A percentile compares a stretch with the other conserved stretches of the same genome.
Conservation (phyloP, 2,113 vertebrate genomes). For the Ailuropoda melanoleuca region DNA sequence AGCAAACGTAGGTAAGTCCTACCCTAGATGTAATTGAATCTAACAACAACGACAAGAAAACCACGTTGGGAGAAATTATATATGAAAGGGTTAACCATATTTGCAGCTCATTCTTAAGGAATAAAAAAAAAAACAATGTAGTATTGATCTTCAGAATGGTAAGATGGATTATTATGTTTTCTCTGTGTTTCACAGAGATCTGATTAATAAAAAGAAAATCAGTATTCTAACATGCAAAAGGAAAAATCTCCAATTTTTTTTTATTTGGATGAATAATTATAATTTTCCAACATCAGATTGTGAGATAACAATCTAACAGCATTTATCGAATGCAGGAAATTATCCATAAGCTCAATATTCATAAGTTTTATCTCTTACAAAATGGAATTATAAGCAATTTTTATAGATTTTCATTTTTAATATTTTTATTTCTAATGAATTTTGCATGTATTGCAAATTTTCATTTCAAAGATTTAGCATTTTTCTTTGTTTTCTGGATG, state of each 20-base stretch:
- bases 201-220: background rate
- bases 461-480: background rate
- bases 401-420: background rate
- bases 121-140: background rate
- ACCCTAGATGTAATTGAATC: background rate
- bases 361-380: background rate
- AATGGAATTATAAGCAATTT: background rate
- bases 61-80: background rate
- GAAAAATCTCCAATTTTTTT: background rate
- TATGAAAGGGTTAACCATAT: background rate
- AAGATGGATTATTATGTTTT: background rate
- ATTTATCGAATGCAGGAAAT: background rate
- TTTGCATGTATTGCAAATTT: background rate
- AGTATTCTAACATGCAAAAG: background rate
- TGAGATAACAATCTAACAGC: background rate
- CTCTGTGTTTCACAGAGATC: background rate
- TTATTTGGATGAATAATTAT: background rate
- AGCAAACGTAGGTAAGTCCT: background rate
- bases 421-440: background rate
- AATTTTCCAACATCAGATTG: background rate
- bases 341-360: background rate
- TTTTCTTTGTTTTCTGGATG: background rate
- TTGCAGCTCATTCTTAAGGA: background rate
- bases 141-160: background rate
- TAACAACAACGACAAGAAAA: background rate